Evolutionary conservation across 2,888 invertebrate genomes (phyloP), one percentile per base, ranked within the genome.

Genomic region (Drosophila phalerata): DNA sequence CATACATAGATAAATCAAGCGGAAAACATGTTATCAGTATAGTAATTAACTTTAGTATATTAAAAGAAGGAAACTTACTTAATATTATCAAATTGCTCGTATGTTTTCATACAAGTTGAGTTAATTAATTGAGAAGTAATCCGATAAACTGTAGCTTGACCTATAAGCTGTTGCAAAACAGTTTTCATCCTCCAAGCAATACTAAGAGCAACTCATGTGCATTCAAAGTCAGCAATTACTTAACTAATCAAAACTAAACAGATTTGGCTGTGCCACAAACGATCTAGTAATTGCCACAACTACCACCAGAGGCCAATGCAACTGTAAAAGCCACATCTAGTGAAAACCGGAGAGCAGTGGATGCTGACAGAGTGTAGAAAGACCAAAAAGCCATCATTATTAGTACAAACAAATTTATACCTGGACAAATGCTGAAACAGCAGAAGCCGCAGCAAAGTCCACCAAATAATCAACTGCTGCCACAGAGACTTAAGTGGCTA

Each of bases 241-340:
- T 61, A 84, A 57, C 78, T 86, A 83, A 81, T 86, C 81, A 85
- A 73, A 79, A 63, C 74, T 77, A 77, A 85, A 67, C 53, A 69
- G 72, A 71, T 74, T 78, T 69, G 56, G 68, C 65, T 79, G 74
- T 56, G 56, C 55, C 79, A 70, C 85, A 85, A 79, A 77, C 70
- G 81, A 67, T 62, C 51, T 65, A 65, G 64, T 79, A 82, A 85
- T 81, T 81, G 77, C 77, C 69, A 66, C 77, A 70, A 53, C 55
- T 66, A 62, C 61, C 57, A 57, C 47, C 34, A 25, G 48, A 53
- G 51, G 40, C 40, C 30, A 69, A 32, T 48, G 66, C n/a, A 56
- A 43, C 17, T 10, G 30, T n/a, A n/a, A 42, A n/a, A 38, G 63
- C 15, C 38, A 53, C 60, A 72, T 40, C 34, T 49, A 34, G 52